These are phyloP conservation scores for Drosophila parthenogenetica DNA, from an alignment of 2,888 invertebrate genomes.

Conservation along the genomic window DNA sequence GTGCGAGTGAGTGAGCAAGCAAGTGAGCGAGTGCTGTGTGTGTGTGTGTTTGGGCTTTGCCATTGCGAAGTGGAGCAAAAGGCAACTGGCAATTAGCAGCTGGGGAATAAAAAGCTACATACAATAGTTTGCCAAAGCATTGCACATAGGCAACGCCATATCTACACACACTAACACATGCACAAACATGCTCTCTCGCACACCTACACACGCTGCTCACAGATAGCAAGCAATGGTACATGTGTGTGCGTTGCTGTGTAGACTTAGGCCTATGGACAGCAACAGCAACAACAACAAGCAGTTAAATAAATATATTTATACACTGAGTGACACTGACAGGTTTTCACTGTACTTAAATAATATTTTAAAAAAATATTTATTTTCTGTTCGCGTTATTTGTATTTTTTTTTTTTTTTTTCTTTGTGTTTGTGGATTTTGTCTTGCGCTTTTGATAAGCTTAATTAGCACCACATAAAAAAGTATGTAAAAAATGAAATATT, in stretches of 20 bases:
- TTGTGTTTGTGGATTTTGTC: conserved; percentile 26
- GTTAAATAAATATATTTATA: conserved; percentile 54
- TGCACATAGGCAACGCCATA: conserved; percentile 56
- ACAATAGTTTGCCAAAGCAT: conserved; percentile 63
- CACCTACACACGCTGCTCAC: conserved; percentile 17
- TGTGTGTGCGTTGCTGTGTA: conserved; percentile 4
- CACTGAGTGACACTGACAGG: conserved; percentile 67
- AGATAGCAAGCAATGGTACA: conserved; percentile 33
- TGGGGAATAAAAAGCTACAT: conserved; percentile 26
- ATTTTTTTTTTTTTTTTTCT: no score
- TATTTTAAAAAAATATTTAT: conserved; percentile 50
- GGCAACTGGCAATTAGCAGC: conserved; percentile 44
- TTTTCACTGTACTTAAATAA: conserved; percentile 60
- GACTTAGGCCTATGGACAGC: conserved; percentile 51
- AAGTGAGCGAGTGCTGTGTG: conserved; percentile 8
- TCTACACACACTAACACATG: conserved; percentile 33
- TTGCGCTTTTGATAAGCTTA: conserved; percentile 64
- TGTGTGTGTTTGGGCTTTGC: conserved; percentile 20
- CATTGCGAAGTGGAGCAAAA: conserved; percentile 56
- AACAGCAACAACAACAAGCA: conserved; percentile 24
- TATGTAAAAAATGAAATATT: neutral
- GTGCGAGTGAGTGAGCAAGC: conserved; percentile 30
- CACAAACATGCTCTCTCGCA: conserved; percentile 35
- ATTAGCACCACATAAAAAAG: conserved; percentile 65
- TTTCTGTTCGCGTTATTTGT: conserved; percentile 21